A percentile compares a stretch with the other conserved stretches of the same genome.
Evolutionary conservation across 2,113 vertebrate genomes (phyloP).

Genomic region (Amphiprion ocellaris): DNA sequence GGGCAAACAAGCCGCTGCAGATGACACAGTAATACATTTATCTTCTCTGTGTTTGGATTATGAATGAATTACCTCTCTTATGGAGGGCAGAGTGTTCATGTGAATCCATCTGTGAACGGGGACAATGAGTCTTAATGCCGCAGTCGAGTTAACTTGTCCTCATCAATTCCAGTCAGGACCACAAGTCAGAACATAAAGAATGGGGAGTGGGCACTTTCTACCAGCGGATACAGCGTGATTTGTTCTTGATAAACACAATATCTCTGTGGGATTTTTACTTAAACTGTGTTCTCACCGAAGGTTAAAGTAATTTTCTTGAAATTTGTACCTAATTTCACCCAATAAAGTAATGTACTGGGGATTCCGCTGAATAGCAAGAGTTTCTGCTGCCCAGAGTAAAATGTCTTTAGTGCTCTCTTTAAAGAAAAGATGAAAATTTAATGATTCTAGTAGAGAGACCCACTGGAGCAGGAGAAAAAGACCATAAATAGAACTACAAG

Average conservation of each 20-base stretch:
- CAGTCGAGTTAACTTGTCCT: neutral
- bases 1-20: neutral
- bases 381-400: conserved; percentile 10
- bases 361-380: neutral
- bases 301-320: conserved; percentile 7
- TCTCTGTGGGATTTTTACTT: conserved; percentile 7
- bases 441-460: neutral
- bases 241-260: neutral
- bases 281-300: conserved; percentile 11
- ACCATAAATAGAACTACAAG: neutral
- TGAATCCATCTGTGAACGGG: neutral
- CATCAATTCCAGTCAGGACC: conserved; percentile 3
- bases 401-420: conserved; percentile 12
- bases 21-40: neutral
- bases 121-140: neutral
- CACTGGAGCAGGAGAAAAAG: neutral
- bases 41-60: neutral
- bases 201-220: neutral
- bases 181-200: neutral
- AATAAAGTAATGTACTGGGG: neutral
- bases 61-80: neutral
- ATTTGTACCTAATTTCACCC: conserved; percentile 9
- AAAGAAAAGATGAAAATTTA: conserved; percentile 4
- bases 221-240: neutral
- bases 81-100: neutral